Evolutionary conservation across 2,113 vertebrate genomes (phyloP), one percentile per base, ranked within the genome.

Genomic region (Varanus salvator): DNA sequence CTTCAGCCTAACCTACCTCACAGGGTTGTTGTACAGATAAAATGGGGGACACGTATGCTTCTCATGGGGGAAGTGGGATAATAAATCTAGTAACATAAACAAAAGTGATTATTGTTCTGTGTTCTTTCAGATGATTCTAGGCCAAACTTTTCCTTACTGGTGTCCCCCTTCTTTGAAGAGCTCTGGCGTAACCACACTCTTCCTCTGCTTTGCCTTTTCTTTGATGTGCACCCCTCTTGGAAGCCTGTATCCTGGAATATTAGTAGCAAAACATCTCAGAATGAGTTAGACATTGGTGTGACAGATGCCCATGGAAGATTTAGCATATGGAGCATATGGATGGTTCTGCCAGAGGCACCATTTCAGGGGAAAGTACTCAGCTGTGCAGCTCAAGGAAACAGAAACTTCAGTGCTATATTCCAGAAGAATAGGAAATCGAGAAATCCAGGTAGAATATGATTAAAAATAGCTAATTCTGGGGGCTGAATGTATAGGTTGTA

Each of bases 351-450:
- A 23, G 8, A 64, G 57, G 21, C 57, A 4, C 66, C 57, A 57
- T 25, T 54, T 6, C 31, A 66, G 21, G 83, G 86, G 86, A 92
- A 87, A 92, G 91, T 6, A 64, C 7, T 27, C 17, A 2, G 27
- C 50, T 50, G 34, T 68, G 52, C 84, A 17, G 34, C 27, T 57
- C 57, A 64, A 66, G 57, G 11, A 7, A 25, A 44, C 34, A 12
- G n/a, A 83, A n/a, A 4, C 57, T 4, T 64, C 57, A 31, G 78
- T 57, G 52, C 80, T 60, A 48, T 25, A 77, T 21, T 38, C 74
- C 44, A 27, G 38, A 50, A 7, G 52, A 6, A 1, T 7, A 6
- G 14, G 23, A 38, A 44, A 3, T 31, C 57, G 2, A 19, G n/a
- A 66, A 44, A 44, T 9, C 9, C 60, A 44, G 81, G 60, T 84